Evolutionary conservation across 2,797 vertebrate genomes (phyloP), one percentile per base, ranked within the genome.

Genomic region (Mallotus villosus): DNA sequence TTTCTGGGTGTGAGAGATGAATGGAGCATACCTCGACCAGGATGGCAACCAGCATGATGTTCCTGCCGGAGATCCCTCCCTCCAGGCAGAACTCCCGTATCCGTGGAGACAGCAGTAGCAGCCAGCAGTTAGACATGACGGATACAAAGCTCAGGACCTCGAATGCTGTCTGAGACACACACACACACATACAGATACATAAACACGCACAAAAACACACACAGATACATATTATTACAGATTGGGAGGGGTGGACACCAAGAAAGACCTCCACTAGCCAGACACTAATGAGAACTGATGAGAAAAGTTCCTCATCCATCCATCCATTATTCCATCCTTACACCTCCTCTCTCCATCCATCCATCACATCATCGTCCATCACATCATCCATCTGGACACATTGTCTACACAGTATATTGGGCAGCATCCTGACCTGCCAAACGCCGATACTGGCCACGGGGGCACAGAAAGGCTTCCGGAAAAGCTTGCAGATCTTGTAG

Each of bases 71-170:
- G 78, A 92, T 14, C 14, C 81, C 85, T 0, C 82, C 79, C 16
- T 92, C 89, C 63, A 82, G 77, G 57, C 83, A 81, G 60, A 86
- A 53, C 27, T 58, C 64, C 60, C 84, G 88, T 16, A 94, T 71
- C 62, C 67, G 87, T 11, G 93, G 92, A 0, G 93, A 94, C 75
- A 95, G 86, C 66, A 93, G 78, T 79, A 95, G 81, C 78, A 95
- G 76, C 91, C 93, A 94, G 81, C 93, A 95, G 90, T 95, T 95
- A 53, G 94, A 92, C 32, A 94, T 85, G 0, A 95, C 93, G 0
- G 94, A 94, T 69, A 92, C 81, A 5, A 92, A 94, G 27, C 93
- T 93, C 75, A 95, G 73, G 51, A 92, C 74, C 87, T 95, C 93
- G 67, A 95, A 94, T 0, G 94, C 94, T 0, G 75, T 64, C 94